Percentiles rank a stretch among this genome's conserved stretches.
These are phyloP conservation scores for Tautogolabrus adspersus DNA, from an alignment of 2,113 vertebrate genomes.

Conservation along the genomic window DNA sequence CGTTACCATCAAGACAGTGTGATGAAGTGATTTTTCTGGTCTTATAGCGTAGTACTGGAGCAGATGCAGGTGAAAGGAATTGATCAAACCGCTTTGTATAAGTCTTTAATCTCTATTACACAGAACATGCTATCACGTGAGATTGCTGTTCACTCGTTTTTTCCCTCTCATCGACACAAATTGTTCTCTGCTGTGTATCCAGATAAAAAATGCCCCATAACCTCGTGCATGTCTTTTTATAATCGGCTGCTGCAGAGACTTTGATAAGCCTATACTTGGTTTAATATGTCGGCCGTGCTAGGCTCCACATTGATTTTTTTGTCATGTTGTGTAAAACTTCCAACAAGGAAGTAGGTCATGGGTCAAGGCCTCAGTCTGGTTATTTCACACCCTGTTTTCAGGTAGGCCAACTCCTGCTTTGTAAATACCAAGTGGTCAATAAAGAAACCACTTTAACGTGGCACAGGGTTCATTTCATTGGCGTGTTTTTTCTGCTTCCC, in stretches of 20 bases:
- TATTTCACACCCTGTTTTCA: background rate
- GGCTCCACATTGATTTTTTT: background rate
- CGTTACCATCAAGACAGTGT: background rate
- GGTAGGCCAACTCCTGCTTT: conserved; percentile 6
- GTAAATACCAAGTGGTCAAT: background rate
- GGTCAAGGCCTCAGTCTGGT: conserved; percentile 29
- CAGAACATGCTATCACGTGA: conserved; percentile 22
- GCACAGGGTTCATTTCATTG: background rate
- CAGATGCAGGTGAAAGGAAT: conserved; percentile 16
- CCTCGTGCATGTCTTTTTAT: background rate
- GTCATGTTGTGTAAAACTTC: background rate
- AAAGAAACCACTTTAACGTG: background rate
- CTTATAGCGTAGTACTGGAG: background rate
- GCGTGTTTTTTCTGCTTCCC: background rate
- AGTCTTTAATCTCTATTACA: conserved; percentile 19
- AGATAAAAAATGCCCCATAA: background rate
- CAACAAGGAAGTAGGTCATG: conserved; percentile 37
- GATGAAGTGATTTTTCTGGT: background rate
- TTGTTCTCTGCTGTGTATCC: background rate
- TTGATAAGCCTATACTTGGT: background rate
- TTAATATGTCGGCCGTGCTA: background rate
- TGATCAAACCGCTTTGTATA: background rate
- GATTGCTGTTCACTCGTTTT: background rate
- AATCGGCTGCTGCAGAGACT: background rate
- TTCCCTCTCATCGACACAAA: background rate